A percentile compares a stretch with the other conserved stretches of the same genome.
Evolutionary conservation across 2,113 vertebrate genomes (phyloP).

Genomic region (Dermatemys mawii): DNA sequence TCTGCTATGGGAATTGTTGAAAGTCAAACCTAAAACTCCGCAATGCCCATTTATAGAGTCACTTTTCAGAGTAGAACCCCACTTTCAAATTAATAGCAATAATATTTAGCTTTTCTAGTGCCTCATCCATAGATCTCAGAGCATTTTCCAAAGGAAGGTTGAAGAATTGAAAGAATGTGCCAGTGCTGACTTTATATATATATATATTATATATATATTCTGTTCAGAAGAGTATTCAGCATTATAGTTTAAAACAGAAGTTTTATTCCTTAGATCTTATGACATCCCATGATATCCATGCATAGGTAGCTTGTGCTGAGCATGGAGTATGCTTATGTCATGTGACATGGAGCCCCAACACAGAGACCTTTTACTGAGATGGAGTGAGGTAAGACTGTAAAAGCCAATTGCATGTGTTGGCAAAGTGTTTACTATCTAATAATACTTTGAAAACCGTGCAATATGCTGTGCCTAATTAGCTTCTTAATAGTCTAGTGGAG

Average conservation of each 20-base stretch:
- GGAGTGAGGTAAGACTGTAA: neutral
- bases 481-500: neutral
- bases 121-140: neutral
- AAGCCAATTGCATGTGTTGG: neutral
- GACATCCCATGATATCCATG: neutral
- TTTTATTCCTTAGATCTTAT: neutral
- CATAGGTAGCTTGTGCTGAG: neutral
- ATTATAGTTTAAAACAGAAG: constrained; percentile 6
- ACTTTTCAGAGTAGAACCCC: neutral
- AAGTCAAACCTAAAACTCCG: constrained; percentile 41
- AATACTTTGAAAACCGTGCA: neutral
- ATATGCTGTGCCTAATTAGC: neutral
- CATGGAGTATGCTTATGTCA: neutral
- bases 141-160: neutral
- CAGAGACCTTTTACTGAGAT: neutral
- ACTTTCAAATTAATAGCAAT: constrained; percentile 22
- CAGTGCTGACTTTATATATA: too few relatives aligned
- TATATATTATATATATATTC: too few relatives aligned
- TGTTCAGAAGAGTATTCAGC: neutral
- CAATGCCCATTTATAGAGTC: constrained; percentile 39
- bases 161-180: constrained; percentile 37
- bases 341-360: neutral
- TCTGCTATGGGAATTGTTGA: constrained; percentile 42
- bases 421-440: neutral
- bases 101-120: constrained; percentile 18